These are phyloP conservation scores for Atethmia centrago DNA, from an alignment of 2,888 invertebrate species.

Conservation along the genomic window DNA sequence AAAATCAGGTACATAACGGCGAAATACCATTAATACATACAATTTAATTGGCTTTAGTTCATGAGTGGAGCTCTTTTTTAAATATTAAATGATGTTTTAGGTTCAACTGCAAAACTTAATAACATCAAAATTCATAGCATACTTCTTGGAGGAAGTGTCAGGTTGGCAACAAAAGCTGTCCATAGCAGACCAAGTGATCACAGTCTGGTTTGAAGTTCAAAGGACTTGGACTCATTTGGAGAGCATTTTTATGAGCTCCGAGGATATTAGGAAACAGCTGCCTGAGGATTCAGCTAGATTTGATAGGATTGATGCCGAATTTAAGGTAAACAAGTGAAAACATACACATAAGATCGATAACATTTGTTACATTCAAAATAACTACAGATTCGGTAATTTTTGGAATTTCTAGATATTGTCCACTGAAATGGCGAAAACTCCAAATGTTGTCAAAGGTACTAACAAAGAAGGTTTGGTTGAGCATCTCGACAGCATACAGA, in stretches of 20 bases:
- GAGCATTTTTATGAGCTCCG: slow-evolving; percentile 99
- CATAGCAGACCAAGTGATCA: slow-evolving; percentile 98
- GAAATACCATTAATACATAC: not conserved
- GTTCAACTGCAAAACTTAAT: slow-evolving; percentile 98
- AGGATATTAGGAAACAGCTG: slow-evolving; percentile 98
- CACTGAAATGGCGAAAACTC: slow-evolving; percentile 94
- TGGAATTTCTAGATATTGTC: slow-evolving; percentile 91
- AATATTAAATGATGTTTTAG: slow-evolving; percentile 79
- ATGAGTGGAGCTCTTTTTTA: not conserved
- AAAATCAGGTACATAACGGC: slow-evolving; percentile 94
- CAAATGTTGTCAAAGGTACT: slow-evolving; percentile 97
- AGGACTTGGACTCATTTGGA: slow-evolving; percentile 99
- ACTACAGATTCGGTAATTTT: not conserved
- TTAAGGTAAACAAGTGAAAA: slow-evolving; percentile 91
- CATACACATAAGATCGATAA: not conserved
- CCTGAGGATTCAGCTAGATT: slow-evolving; percentile 98
- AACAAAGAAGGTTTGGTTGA: slow-evolving; percentile 95
- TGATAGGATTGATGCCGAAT: slow-evolving; percentile 97
- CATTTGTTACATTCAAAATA: not conserved
- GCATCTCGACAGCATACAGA: slow-evolving; percentile 95
- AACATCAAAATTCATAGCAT: slow-evolving; percentile 98
- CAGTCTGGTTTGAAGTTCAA: slow-evolving; percentile 98
- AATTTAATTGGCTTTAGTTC: not conserved
- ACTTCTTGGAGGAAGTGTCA: slow-evolving; percentile 98
- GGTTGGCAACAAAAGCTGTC: slow-evolving; percentile 98